Evolutionary conservation across 2,797 vertebrate species (phyloP).

Genomic region (Oreortyx pictus): DNA sequence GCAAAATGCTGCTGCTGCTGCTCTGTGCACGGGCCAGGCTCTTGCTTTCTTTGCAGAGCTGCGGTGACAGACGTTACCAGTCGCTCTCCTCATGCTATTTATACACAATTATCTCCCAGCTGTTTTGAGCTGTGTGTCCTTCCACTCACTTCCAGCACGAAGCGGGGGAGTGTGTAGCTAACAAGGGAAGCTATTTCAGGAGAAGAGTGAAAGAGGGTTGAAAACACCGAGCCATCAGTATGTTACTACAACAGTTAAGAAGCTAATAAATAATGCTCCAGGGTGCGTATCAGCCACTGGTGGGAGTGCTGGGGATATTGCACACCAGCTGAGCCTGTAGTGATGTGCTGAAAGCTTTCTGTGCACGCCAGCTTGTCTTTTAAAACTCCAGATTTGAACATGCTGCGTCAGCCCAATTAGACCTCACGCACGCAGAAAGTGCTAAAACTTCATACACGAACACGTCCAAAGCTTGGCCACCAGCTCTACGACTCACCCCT

Average conservation of each 20-base stretch:
- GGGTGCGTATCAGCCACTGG: not conserved
- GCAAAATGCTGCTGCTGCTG: not conserved
- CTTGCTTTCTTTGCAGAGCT: not conserved
- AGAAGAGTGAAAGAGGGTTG: not conserved
- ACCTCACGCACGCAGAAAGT: fast-evolving
- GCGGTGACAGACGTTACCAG: not conserved
- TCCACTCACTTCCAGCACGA: not conserved
- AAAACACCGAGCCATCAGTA: constrained; percentile 40
- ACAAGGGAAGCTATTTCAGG: constrained; percentile 47
- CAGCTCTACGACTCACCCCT: not conserved
- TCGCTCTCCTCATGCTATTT: constrained; percentile 39
- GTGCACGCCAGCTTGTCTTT: not conserved
- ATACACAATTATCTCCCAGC: not conserved
- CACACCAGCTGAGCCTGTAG: not conserved
- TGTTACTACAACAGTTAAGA: not conserved
- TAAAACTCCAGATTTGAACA: not conserved
- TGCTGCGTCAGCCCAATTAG: not conserved
- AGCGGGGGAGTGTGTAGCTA: not conserved
- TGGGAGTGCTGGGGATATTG: not conserved
- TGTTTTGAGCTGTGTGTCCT: constrained; percentile 24
- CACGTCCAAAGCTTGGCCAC: not conserved
- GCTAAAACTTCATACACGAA: not conserved
- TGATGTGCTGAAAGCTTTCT: not conserved
- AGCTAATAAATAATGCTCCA: not conserved
- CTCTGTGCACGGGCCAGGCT: not conserved